Conservation (phyloP, 2,888 invertebrate genomes). For the Unio pictorum region DNA sequence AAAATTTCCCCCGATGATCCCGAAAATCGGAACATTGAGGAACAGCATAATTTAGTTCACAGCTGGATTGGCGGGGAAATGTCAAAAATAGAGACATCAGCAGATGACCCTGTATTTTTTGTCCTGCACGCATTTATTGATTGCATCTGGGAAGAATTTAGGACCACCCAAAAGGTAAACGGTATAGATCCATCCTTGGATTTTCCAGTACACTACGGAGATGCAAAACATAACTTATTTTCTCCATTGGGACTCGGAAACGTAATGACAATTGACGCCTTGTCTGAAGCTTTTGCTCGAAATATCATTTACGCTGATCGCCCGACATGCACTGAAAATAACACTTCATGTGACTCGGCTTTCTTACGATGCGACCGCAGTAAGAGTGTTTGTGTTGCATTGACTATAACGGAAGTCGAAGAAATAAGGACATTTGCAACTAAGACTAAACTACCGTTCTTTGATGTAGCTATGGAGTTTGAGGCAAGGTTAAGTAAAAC, state of each 20-base stretch:
- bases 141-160: constrained; percentile 52
- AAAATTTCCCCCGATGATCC: constrained; percentile 36
- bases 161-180: constrained; percentile 27
- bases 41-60: constrained; percentile 56
- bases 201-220: constrained; percentile 41
- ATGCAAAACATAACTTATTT: constrained; percentile 37
- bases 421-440: constrained; percentile 7
- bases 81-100: constrained; percentile 52
- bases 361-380: constrained; percentile 46
- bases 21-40: constrained; percentile 42
- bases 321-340: constrained; percentile 33
- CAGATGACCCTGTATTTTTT: constrained; percentile 59
- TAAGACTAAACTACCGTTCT: too few species aligned
- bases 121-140: constrained; percentile 54
- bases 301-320: constrained; percentile 36
- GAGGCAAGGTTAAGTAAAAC: too few species aligned
- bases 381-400: constrained; percentile 39
- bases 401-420: constrained; percentile 22
- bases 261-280: constrained; percentile 47
- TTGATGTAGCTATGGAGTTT: too few species aligned
- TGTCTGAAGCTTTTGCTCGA: constrained; percentile 38
- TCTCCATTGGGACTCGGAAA: constrained; percentile 50
- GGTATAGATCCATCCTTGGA: constrained; percentile 43
- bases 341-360: constrained; percentile 39
- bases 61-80: constrained; percentile 56